A percentile compares a stretch with the other conserved stretches of the same genome.
These are phyloP conservation scores for Harlomillsia oculata DNA, from an alignment of 1,140 invertebrate species.

Conservation along the genomic window DNA sequence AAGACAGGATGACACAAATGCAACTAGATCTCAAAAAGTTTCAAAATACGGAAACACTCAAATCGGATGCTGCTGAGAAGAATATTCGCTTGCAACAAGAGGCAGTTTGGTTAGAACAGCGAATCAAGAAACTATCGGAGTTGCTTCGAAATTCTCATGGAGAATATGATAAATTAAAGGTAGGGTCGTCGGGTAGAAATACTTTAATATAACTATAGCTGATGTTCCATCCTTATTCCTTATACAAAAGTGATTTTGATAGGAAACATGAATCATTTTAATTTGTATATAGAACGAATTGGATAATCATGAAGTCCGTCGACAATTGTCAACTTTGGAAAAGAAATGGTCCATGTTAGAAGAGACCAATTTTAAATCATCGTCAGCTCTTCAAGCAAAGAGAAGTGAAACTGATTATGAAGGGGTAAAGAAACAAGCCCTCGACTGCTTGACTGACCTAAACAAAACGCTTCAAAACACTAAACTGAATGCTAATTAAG, in stretches of 20 bases:
- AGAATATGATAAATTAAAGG: constrained; percentile 37
- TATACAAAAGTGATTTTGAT: background rate
- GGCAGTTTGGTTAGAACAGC: constrained; percentile 41
- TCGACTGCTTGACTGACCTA: constrained; percentile 21
- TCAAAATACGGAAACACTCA: constrained; percentile 44
- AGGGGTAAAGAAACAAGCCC: constrained; percentile 45
- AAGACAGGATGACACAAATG: constrained; percentile 46
- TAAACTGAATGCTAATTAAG: no score
- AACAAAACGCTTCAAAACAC: constrained; percentile 22
- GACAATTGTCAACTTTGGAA: constrained; percentile 53
- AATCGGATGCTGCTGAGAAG: constrained; percentile 43
- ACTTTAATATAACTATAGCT: background rate
- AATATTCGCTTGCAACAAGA: constrained; percentile 44
- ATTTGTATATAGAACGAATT: constrained; percentile 46
- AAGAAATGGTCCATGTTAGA: constrained; percentile 55
- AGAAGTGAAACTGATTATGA: constrained; percentile 55
- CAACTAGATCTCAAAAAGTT: constrained; percentile 44
- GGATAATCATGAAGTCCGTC: constrained; percentile 58
- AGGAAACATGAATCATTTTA: background rate
- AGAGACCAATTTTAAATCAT: constrained; percentile 53
- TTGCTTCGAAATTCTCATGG: constrained; percentile 34
- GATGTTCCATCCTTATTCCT: background rate
- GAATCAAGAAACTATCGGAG: constrained; percentile 37
- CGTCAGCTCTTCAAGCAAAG: constrained; percentile 53
- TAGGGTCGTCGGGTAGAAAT: constrained; percentile 18